Conservation (phyloP, 2,113 vertebrate species). For the Platichthys stellatus region DNA sequence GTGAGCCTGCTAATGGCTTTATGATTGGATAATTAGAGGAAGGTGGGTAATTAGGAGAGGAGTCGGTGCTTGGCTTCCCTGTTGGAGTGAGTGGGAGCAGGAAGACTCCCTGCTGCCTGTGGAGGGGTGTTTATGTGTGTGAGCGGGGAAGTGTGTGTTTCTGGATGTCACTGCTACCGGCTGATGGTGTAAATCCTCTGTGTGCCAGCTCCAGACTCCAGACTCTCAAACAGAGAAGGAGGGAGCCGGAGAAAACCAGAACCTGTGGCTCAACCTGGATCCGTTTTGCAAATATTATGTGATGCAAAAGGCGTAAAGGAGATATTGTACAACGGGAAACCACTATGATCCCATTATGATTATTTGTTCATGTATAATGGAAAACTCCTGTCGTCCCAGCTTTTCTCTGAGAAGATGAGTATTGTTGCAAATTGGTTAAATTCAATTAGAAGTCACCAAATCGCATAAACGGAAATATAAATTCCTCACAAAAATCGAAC, state of each 20-base stretch:
- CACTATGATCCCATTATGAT: background rate
- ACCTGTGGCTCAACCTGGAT: slow-evolving; percentile 12
- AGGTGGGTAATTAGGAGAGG: slow-evolving; percentile 82
- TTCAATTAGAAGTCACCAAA: too few species aligned
- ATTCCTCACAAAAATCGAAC: too few species aligned
- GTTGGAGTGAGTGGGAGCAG: slow-evolving; percentile 73
- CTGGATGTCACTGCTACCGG: slow-evolving; percentile 71
- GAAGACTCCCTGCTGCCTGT: slow-evolving; percentile 79
- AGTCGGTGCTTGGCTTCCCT: slow-evolving; percentile 70
- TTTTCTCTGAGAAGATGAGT: too few species aligned
- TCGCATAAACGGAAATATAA: too few species aligned
- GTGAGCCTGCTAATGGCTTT: slow-evolving; percentile 85
- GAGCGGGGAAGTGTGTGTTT: slow-evolving; percentile 66
- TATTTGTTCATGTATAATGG: background rate
- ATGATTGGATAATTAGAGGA: slow-evolving; percentile 87
- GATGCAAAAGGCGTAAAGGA: slow-evolving; percentile 1
- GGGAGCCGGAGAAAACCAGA: slow-evolving; percentile 32
- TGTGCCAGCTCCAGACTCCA: slow-evolving; percentile 63
- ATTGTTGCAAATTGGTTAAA: too few species aligned
- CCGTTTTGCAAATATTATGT: background rate
- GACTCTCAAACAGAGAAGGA: slow-evolving; percentile 37
- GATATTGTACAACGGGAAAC: background rate
- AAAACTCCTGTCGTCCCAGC: too few species aligned
- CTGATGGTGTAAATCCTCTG: slow-evolving; percentile 70
- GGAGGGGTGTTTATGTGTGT: slow-evolving; percentile 78